These are phyloP conservation scores for Phyto melanocephala DNA, from an alignment of 2,888 invertebrate species.

Conservation along the genomic window DNA sequence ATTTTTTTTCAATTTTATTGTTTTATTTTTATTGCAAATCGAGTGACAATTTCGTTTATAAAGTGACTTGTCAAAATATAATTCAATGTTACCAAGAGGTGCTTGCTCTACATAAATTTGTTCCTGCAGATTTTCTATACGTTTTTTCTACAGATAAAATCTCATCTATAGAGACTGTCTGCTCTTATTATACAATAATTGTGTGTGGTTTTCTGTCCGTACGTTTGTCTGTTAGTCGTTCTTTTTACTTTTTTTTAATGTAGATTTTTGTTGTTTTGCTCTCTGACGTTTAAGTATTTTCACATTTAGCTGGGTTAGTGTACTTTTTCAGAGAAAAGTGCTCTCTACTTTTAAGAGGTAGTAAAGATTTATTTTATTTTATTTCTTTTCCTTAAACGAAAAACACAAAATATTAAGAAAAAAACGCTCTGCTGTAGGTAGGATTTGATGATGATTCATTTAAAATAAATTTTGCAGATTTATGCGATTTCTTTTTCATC, in stretches of 20 bases:
- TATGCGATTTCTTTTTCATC: background rate
- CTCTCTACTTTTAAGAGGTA: conserved; percentile 2
- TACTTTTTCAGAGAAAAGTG: background rate
- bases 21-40: conserved; percentile 9
- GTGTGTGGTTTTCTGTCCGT: background rate
- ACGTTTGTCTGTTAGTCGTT: background rate
- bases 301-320: background rate
- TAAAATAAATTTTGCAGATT: conserved; percentile 2
- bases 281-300: conserved; percentile 25
- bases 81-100: conserved; percentile 34
- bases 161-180: background rate
- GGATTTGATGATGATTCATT: conserved; percentile 42
- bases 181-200: conserved; percentile 4
- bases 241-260: background rate
- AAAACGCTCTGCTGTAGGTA: background rate
- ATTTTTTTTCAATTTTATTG: background rate
- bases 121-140: background rate
- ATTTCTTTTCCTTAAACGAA: too few relatives aligned
- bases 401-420: too few relatives aligned
- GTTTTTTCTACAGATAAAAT: background rate
- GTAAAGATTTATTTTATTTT: background rate
- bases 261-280: background rate
- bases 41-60: conserved; percentile 12
- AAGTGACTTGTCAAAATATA: conserved; percentile 32
- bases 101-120: conserved; percentile 14